Base-by-base conservation (phyloP, 1,140 invertebrate species). In the Bombus difficillimus region DNA sequence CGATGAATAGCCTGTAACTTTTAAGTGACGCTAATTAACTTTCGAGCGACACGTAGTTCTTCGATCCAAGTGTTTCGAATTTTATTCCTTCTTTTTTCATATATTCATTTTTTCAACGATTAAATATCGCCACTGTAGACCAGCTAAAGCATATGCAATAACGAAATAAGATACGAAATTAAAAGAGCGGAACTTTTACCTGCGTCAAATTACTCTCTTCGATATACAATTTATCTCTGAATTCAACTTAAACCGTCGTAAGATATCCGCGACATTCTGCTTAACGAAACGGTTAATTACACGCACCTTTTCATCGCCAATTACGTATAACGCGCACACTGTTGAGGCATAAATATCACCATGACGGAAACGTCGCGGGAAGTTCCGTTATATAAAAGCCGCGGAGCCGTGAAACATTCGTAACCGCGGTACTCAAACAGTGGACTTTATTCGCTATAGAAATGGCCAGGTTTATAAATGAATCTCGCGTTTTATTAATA, bases 401-500 rank as follows among this genome's bases (percentile, higher is more conserved):
- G 8, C 12, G 59, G 2, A 57, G n/a, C 18, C 28, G 25, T 39
- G 32, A 32, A 28, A n/a, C 73, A 62, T 28, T 53, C 41, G 57
- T 62, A 62, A 43, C 39, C 13, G 32, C 9, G 53, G 32, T 69
- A 53, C 62, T n/a, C 25, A 18, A 57, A 79, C 64, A 47, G 39
- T 13, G 15, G 6, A 47, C 39, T 75, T 82, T 62, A 47, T 76
- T 66, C 47, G 59, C 72, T 53, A 39, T 32, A 83, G 81, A 76
- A 75, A 75, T n/a, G 41, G 32, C 28, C 32, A 37, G 72, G 73
- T 75, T 37, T 66, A 83, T 64, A 64, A 75, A 75, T n/a, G 81
- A 47, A 66, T 73, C 41, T 34, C 32, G 25, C 32, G 34, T 68
- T 77, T 77, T 83, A 83, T 83, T 77, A 76, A 83, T 77, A 83